A percentile compares a stretch with the other conserved stretches of the same genome.
These are phyloP conservation scores for Temnothorax ravouxi DNA, from an alignment of 2,888 invertebrate species.

Conservation along the genomic window DNA sequence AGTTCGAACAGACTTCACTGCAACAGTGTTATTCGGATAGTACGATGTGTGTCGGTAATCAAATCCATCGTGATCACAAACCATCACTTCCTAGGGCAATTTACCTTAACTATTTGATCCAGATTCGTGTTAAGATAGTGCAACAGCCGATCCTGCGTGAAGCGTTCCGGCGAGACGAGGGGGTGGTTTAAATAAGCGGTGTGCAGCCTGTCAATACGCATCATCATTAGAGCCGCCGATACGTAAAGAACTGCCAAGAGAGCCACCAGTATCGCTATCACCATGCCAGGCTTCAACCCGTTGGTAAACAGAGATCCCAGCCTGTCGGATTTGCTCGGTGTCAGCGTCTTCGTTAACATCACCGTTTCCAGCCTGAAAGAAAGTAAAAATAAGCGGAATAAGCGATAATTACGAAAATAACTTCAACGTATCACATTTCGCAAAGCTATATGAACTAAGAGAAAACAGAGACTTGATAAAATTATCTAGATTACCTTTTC, in stretches of 20 bases:
- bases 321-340: conserved; percentile 51
- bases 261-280: conserved; percentile 81
- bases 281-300: conserved; percentile 78
- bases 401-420: not conserved
- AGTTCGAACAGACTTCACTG: not conserved
- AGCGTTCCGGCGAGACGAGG: conserved; percentile 83
- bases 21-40: not conserved
- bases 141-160: conserved; percentile 82
- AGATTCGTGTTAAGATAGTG: conserved; percentile 91
- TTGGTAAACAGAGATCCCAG: conserved; percentile 59
- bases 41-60: not conserved
- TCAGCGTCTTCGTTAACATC: conserved; percentile 52
- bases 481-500: not conserved
- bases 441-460: not conserved
- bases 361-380: conserved; percentile 76
- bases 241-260: conserved; percentile 83
- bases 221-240: conserved; percentile 84
- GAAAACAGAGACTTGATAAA: not conserved
- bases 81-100: conserved; percentile 22
- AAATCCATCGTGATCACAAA: not conserved
- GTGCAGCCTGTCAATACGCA: conserved; percentile 83
- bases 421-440: not conserved
- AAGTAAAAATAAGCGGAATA: not conserved
- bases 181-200: conserved; percentile 84
- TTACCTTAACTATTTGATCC: conserved; percentile 93